Conservation (phyloP, 2,113 vertebrate genomes). For the Ptilonorhynchus violaceus region DNA sequence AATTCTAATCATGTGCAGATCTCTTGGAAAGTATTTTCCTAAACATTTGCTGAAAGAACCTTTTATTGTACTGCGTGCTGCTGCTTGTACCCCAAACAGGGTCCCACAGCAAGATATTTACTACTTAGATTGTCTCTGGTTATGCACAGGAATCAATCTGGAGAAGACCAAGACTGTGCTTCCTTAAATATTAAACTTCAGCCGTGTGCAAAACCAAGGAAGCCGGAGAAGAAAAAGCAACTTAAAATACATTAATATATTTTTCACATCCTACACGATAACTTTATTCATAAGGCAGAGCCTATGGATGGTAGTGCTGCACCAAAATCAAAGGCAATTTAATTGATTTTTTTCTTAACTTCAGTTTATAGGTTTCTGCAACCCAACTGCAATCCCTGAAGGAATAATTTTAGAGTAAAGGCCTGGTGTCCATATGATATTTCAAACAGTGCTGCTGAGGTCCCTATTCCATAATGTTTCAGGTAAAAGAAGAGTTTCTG, state of each 20-base stretch:
- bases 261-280: not conserved
- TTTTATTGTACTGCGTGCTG: conserved; percentile 46
- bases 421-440: not conserved
- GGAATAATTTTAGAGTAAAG: not conserved
- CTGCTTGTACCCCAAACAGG: conserved; percentile 35
- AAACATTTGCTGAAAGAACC: conserved; percentile 77
- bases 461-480: not conserved
- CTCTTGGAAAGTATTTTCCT: conserved; percentile 84
- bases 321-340: not conserved
- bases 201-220: not conserved
- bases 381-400: not conserved
- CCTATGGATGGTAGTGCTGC: not conserved
- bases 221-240: not conserved
- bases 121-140: not conserved
- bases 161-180: not conserved
- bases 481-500: not conserved
- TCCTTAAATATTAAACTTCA: not conserved
- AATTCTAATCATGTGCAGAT: conserved; percentile 85
- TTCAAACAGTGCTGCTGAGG: not conserved
- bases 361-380: not conserved
- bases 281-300: not conserved
- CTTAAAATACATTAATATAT: not conserved
- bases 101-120: not conserved
- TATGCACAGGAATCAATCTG: not conserved
- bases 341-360: not conserved